phyloP scores from a whole-genome alignment of 2,888 invertebrate genomes.

The Drepanosiphum platanoidis region DNA sequence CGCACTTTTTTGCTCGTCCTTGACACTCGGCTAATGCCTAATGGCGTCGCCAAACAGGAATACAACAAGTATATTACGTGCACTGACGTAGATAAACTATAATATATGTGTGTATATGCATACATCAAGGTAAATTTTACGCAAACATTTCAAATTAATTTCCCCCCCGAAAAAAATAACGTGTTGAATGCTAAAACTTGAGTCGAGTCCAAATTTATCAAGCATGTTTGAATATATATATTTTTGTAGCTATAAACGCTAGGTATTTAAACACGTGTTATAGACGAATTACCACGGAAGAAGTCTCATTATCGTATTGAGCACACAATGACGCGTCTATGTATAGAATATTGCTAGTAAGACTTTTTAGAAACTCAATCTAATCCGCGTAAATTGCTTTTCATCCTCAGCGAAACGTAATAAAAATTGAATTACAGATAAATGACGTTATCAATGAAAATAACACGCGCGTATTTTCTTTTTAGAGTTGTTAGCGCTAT shows the following conservation, averaged over 20 bases:
- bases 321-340: neutral
- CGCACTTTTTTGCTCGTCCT: constrained; percentile 28
- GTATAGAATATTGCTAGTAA: neutral
- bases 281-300: neutral
- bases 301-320: too few species aligned
- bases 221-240: neutral
- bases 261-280: neutral
- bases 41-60: constrained; percentile 55
- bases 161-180: constrained; percentile 6
- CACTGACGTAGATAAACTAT: neutral
- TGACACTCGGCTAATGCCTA: constrained; percentile 32
- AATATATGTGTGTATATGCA: neutral
- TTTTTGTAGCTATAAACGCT: neutral
- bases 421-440: neutral
- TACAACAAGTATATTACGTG: constrained; percentile 2
- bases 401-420: neutral
- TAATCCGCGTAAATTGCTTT: neutral
- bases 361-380: neutral
- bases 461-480: neutral
- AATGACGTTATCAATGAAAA: neutral
- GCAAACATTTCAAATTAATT: constrained; percentile 34
- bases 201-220: constrained; percentile 5
- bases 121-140: constrained; percentile 44
- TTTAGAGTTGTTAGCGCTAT: too few species aligned
- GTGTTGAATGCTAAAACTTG: neutral